A percentile compares a stretch with the other conserved stretches of the same genome.
Evolutionary conservation across 1,140 invertebrate genomes (phyloP).

Genomic region (Drosophila jambulina): DNA sequence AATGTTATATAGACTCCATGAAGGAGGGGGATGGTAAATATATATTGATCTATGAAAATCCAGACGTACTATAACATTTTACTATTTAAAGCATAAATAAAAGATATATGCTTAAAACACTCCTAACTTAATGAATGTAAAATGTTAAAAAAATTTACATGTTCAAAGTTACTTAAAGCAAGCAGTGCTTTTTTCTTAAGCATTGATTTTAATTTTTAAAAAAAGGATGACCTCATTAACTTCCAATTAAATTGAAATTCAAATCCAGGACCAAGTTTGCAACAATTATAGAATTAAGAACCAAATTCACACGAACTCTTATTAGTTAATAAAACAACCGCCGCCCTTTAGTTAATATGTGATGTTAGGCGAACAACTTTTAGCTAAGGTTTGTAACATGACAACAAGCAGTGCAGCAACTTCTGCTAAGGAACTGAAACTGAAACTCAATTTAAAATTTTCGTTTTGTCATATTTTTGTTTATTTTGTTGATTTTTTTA

Average conservation of each 20-base stretch:
- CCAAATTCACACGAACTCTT: not conserved
- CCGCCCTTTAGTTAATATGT: slow-evolving; percentile 28
- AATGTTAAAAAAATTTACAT: not conserved
- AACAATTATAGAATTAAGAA: not conserved
- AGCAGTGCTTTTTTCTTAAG: slow-evolving; percentile 9
- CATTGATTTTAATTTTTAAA: not conserved
- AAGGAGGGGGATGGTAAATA: not conserved
- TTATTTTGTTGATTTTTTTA: slow-evolving; percentile 64
- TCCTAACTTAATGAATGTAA: not conserved
- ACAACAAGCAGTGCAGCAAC: slow-evolving; percentile 40
- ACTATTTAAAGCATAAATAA: not conserved
- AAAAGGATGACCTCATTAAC: not conserved
- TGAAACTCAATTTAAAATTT: slow-evolving; percentile 38
- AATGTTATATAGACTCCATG: not conserved
- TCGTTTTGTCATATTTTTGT: slow-evolving; percentile 35
- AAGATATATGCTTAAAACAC: not conserved
- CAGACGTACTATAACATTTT: not conserved
- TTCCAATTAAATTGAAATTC: not conserved
- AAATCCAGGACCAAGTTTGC: not conserved
- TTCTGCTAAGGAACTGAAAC: slow-evolving; percentile 15
- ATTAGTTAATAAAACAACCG: slow-evolving; percentile 10
- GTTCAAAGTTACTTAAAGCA: not conserved
- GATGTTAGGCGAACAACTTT: slow-evolving; percentile 40
- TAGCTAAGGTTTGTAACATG: slow-evolving; percentile 43
- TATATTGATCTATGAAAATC: not conserved